Conservation (phyloP, 2,113 vertebrate species). For the Syngnathoides biaculeatus region DNA sequence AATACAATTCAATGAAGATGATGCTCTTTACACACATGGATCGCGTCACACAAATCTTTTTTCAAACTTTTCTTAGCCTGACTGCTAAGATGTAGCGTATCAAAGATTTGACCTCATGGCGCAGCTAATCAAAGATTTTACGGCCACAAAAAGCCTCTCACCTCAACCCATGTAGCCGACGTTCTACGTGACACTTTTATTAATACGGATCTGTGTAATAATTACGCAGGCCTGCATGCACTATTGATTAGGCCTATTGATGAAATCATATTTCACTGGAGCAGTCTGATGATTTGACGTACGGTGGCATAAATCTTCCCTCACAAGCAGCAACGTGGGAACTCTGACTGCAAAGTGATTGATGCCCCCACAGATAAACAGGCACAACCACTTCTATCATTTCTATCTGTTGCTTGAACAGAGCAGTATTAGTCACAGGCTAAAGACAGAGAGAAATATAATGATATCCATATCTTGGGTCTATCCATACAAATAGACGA, state of each 20-base stretch:
- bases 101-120: constrained; percentile 31
- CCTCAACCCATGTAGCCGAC: constrained; percentile 41
- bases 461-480: constrained; percentile 55
- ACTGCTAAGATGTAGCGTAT: neutral
- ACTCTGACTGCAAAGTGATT: constrained; percentile 58
- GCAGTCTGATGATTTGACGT: constrained; percentile 70
- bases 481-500: constrained; percentile 47
- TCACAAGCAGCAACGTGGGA: constrained; percentile 50
- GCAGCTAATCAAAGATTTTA: constrained; percentile 52
- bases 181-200: constrained; percentile 71
- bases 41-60: constrained; percentile 10
- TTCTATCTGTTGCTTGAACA: constrained; percentile 57
- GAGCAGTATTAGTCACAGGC: constrained; percentile 44
- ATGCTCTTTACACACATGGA: constrained; percentile 31
- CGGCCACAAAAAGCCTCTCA: constrained; percentile 40
- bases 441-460: constrained; percentile 59
- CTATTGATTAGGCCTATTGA: constrained; percentile 77
- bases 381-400: constrained; percentile 23
- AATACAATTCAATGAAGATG: constrained; percentile 15
- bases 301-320: constrained; percentile 65
- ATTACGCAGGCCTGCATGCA: constrained; percentile 70
- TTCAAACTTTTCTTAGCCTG: neutral
- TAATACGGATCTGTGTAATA: constrained; percentile 73
- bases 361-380: constrained; percentile 55
- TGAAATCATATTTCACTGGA: constrained; percentile 78